These are phyloP conservation scores for Pycnonotus jocosus DNA, from an alignment of 2,113 vertebrate species.

Conservation along the genomic window DNA sequence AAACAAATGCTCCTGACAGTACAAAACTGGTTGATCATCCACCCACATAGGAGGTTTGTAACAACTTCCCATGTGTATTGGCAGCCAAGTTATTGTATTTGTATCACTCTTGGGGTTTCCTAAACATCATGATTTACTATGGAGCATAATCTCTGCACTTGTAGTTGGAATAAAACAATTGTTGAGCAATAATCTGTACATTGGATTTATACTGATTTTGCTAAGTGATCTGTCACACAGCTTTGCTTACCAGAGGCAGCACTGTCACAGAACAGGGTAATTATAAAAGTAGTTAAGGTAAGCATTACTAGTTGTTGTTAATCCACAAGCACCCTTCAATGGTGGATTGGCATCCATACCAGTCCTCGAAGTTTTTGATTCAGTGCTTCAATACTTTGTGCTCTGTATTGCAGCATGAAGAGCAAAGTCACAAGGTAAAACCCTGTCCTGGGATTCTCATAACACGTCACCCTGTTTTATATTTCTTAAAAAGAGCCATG, in stretches of 20 bases:
- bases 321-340: neutral
- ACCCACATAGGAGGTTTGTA: neutral
- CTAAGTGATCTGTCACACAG: neutral
- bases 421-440: neutral
- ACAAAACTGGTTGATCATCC: constrained; percentile 47
- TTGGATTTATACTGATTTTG: neutral
- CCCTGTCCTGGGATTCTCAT: neutral
- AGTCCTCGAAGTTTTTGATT: neutral
- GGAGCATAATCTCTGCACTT: neutral
- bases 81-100: neutral
- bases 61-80: neutral
- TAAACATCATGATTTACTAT: neutral
- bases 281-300: neutral
- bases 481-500: neutral
- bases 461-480: neutral
- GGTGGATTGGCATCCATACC: neutral
- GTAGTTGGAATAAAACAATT: neutral
- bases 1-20: constrained; percentile 46
- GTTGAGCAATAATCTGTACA: neutral
- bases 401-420: neutral
- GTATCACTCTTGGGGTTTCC: neutral
- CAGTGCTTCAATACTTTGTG: neutral
- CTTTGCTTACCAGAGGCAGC: neutral
- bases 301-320: neutral
- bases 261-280: neutral